These are phyloP conservation scores for Hapalemur alaotrensis DNA, from an alignment of 2,797 vertebrate species.

Conservation along the genomic window DNA sequence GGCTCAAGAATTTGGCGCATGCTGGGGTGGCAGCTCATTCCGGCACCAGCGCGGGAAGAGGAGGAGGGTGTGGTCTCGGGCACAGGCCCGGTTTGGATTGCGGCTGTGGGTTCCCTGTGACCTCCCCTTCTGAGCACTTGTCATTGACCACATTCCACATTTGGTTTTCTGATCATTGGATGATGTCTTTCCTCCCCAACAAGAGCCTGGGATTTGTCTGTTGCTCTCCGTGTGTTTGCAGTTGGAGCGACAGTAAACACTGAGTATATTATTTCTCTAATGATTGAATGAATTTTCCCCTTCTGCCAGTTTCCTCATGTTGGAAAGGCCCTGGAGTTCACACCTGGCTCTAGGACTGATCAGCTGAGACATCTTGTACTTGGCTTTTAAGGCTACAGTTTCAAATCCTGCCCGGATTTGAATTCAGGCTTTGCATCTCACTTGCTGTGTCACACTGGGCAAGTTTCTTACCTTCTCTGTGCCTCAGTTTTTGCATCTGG, in stretches of 20 bases:
- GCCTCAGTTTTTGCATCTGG: slow-evolving; percentile 28
- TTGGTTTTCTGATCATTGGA: not conserved
- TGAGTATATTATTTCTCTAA: not conserved
- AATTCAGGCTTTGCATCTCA: not conserved
- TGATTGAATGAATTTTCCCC: not conserved
- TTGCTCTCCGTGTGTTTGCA: not conserved
- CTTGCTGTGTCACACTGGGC: not conserved
- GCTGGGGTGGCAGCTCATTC: no score
- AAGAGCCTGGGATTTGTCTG: not conserved
- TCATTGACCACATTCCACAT: no score
- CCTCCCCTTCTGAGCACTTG: no score
- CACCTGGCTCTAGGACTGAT: not conserved
- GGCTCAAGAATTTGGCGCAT: not conserved
- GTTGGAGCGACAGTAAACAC: no score
- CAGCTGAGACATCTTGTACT: not conserved
- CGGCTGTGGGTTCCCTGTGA: fast-evolving
- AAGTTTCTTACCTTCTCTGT: not conserved
- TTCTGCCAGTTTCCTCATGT: not conserved
- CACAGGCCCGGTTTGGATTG: no score
- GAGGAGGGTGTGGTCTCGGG: not conserved
- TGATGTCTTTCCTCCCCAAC: not conserved
- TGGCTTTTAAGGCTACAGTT: not conserved
- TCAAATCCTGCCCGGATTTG: not conserved
- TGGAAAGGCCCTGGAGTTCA: not conserved
- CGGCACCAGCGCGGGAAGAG: fast-evolving